A percentile compares a stretch with the other conserved stretches of the same genome.
Evolutionary conservation across 2,797 vertebrate genomes (phyloP).

Genomic region (Strix occidentalis): DNA sequence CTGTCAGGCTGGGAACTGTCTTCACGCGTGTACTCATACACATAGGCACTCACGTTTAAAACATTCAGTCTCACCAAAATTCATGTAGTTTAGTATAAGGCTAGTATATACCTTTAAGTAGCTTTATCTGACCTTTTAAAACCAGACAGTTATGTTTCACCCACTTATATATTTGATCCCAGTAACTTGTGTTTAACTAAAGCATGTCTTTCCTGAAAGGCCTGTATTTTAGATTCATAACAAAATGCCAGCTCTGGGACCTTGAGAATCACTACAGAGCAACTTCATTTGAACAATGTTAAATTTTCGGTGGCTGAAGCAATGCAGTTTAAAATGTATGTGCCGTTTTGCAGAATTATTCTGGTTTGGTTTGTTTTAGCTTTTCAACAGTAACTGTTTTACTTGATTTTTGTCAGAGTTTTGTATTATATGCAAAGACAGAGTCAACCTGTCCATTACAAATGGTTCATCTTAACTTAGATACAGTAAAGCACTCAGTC

Average conservation of each 20-base stretch:
- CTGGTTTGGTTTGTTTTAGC: neutral
- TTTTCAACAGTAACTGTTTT: neutral
- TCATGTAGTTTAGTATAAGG: neutral
- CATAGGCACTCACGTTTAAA: neutral
- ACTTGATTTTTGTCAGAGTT: neutral
- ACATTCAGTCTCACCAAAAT: neutral
- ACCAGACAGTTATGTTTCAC: neutral
- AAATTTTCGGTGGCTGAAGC: neutral
- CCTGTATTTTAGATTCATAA: neutral
- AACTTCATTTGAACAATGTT: neutral
- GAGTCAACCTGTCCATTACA: neutral
- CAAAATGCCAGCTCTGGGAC: neutral
- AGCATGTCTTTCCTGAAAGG: neutral
- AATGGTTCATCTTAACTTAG: neutral
- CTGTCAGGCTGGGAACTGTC: neutral
- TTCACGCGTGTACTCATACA: neutral
- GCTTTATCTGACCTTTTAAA: neutral
- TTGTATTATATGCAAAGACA: neutral
- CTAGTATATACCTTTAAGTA: neutral
- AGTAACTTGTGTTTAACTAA: neutral
- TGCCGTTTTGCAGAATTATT: neutral
- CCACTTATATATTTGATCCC: neutral
- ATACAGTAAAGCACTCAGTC: neutral
- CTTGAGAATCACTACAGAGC: neutral
- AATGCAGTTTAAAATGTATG: neutral